phyloP scores from a whole-genome alignment of 2,113 vertebrate genomes.

The Paradoxurus hermaphroditus region DNA sequence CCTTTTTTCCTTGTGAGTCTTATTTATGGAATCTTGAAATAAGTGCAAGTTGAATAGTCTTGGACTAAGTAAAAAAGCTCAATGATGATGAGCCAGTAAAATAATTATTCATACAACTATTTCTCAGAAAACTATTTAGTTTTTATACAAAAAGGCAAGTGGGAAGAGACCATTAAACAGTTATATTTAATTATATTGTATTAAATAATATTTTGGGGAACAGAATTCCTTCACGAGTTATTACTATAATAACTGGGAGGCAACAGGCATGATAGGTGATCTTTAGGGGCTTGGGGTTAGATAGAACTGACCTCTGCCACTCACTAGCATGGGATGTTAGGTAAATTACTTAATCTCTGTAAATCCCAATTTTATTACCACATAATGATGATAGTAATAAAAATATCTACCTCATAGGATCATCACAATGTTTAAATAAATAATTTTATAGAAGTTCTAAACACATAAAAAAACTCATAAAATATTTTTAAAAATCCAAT shows the following conservation, averaged over 20 bases:
- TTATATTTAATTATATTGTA: not conserved
- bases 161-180: not conserved
- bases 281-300: accelerated
- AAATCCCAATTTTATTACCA: not conserved
- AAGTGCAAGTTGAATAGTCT: not conserved
- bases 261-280: not conserved
- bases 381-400: not conserved
- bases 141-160: not conserved
- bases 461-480: not conserved
- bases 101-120: not conserved
- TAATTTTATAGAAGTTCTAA: not conserved
- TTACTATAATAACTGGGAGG: not conserved
- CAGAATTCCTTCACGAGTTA: not conserved
- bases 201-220: not conserved
- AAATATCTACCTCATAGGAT: not conserved
- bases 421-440: not conserved
- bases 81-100: not conserved
- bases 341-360: not conserved
- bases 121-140: not conserved
- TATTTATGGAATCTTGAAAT: not conserved
- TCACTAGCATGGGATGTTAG: not conserved
- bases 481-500: not conserved
- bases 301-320: not conserved
- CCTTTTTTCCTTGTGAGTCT: not conserved
- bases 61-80: not conserved